Conservation (phyloP, 1,140 invertebrate genomes). For the Callitettix versicolor region DNA sequence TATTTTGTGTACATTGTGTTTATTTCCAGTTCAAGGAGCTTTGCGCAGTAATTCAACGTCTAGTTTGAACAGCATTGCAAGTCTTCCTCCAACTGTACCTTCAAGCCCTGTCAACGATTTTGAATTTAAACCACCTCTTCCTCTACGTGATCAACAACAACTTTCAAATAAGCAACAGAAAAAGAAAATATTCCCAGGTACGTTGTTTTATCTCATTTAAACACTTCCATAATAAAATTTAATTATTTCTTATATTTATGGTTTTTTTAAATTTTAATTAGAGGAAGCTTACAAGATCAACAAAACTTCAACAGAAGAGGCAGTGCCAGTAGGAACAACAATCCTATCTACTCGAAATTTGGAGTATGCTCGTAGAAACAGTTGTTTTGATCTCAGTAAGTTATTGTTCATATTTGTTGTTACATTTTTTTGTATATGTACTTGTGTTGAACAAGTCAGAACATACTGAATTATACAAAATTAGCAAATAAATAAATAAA, state of each 20-base stretch:
- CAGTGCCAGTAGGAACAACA: neutral
- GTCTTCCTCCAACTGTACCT: slow-evolving; percentile 26
- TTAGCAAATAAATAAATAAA: too few species aligned
- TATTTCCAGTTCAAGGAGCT: slow-evolving; percentile 31
- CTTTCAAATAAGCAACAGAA: neutral
- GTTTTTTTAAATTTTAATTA: too few species aligned
- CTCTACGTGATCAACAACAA: slow-evolving; percentile 33
- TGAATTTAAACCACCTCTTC: slow-evolving; percentile 27
- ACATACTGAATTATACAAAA: too few species aligned
- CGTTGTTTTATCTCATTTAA: neutral
- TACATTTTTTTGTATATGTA: too few species aligned
- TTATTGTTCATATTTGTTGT: too few species aligned
- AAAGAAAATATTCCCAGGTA: neutral
- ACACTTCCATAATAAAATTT: too few species aligned
- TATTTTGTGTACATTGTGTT: too few species aligned
- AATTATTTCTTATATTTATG: too few species aligned
- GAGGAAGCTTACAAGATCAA: too few species aligned
- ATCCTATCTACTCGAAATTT: slow-evolving; percentile 9
- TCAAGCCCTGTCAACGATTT: slow-evolving; percentile 5
- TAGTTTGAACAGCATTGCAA: slow-evolving; percentile 41
- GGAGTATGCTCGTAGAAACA: slow-evolving; percentile 38
- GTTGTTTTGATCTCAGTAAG: slow-evolving; percentile 51
- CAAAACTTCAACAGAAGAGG: too few species aligned
- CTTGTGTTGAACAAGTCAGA: too few species aligned
- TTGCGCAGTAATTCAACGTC: slow-evolving; percentile 45